Evolutionary conservation across 2,113 vertebrate genomes (phyloP), one percentile per base, ranked within the genome.

Genomic region (Oncorhynchus tshawytscha): DNA sequence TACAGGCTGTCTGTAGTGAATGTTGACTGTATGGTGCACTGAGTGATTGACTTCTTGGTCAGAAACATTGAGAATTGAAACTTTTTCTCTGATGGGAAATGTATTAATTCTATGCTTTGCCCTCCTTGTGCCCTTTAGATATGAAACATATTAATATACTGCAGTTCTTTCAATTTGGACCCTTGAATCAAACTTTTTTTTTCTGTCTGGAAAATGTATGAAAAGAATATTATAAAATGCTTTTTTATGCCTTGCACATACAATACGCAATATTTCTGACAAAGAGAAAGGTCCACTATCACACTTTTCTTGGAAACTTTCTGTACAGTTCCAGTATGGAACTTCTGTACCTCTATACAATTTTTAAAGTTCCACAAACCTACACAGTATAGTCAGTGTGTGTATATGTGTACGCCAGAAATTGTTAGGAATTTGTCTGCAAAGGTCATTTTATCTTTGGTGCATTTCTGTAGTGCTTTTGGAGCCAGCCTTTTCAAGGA

Each of bases 131-230:
- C 72, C 76, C 34, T 57, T 73, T n/a, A 85, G 80, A 84, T 84
- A 73, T 13, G 54, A 74, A 59, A 49, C 39, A 79, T 5, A 74
- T 78, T 78, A 70, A 85, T 86, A 77, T 62, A 48, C 82, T 76
- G 16, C 29, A 67, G 70, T 31, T 60, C 29, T 81, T 84, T 74
- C 24, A 67, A 27, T 83, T 86, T 54, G 51, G 51, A 16, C 5
- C 51, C 51, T 39, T 71, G 34, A 45, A 51, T 65, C 83, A 79
- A 60, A 54, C 73, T 80, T 71, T 75, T 39, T 16, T 74, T 59
- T 65, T 11, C 11, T 3, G 27, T 9, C 39, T 13, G 24, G 11
- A 67, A 68, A 68, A n/a, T 0, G 1, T 3, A 12, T 3, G 12
- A 2, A 24, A 22, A 64, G 3, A 64, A 25, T 45, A 45, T 45